These are phyloP conservation scores for Agrypnus murinus DNA, from an alignment of 2,888 invertebrate species.

Conservation along the genomic window DNA sequence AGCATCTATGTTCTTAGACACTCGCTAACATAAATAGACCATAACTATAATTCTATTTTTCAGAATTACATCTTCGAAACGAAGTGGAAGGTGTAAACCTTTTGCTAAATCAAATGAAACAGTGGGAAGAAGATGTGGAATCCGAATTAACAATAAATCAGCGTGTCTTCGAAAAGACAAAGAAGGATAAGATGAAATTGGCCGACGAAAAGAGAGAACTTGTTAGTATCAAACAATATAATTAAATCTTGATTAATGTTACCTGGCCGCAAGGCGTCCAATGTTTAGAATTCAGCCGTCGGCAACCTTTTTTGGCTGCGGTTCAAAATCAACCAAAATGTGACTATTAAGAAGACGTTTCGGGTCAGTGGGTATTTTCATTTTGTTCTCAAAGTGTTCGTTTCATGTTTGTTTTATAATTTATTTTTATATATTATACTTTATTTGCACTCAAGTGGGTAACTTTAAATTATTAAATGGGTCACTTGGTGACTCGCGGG, in stretches of 20 bases:
- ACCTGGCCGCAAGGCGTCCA: background rate
- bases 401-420: too few species aligned
- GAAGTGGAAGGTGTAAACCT: slow-evolving; percentile 76
- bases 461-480: background rate
- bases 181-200: slow-evolving; percentile 73
- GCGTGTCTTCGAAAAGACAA: slow-evolving; percentile 79
- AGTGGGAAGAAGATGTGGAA: slow-evolving; percentile 79
- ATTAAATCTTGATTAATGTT: background rate
- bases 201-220: slow-evolving; percentile 76
- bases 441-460: too few species aligned
- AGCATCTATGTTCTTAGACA: too few species aligned
- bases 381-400: background rate
- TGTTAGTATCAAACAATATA: slow-evolving; percentile 64
- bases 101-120: slow-evolving; percentile 75
- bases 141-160: slow-evolving; percentile 78
- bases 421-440: too few species aligned
- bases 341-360: too few species aligned
- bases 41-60: slow-evolving; percentile 29
- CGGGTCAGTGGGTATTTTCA: too few species aligned
- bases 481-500: too few species aligned
- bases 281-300: too few species aligned
- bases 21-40: background rate
- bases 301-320: too few species aligned
- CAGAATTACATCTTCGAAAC: slow-evolving; percentile 74
- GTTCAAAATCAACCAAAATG: too few species aligned